phyloP scores from a whole-genome alignment of 1,140 invertebrate species.

The Drosophila nigromelanica region DNA sequence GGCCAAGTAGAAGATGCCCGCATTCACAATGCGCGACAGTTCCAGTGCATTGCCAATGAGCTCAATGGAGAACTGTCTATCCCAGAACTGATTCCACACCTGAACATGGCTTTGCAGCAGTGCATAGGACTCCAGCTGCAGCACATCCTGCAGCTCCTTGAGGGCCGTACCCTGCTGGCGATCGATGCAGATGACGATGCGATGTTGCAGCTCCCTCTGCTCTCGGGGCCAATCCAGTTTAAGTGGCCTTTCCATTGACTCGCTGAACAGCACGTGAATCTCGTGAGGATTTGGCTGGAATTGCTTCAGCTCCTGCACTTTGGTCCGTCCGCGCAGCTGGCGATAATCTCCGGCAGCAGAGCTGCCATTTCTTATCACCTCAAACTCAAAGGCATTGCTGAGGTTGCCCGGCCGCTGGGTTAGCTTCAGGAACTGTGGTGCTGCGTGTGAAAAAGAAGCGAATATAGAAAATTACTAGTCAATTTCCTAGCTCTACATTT shows the following conservation, averaged over 20 bases:
- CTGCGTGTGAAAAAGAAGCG: constrained; percentile 18
- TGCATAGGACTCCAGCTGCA: constrained; percentile 7
- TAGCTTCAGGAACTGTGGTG: constrained; percentile 45
- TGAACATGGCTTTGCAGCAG: constrained; percentile 50
- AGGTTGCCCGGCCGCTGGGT: constrained; percentile 37
- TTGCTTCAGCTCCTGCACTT: constrained; percentile 65
- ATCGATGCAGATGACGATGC: constrained; percentile 85
- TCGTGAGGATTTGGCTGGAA: constrained; percentile 84
- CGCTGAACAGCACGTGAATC: constrained; percentile 70
- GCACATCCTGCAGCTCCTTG: constrained; percentile 84
- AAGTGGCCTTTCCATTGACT: constrained; percentile 45
- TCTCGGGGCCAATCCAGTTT: constrained; percentile 82
- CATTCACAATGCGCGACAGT: constrained; percentile 84
- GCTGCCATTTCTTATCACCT: constrained; percentile 39
- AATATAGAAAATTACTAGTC: too few species aligned
- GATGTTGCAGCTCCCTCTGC: constrained; percentile 83
- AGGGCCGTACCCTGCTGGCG: constrained; percentile 84
- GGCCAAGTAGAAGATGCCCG: constrained; percentile 85
- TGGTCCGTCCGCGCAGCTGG: constrained; percentile 48
- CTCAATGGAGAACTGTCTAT: constrained; percentile 76
- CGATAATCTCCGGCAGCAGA: constrained; percentile 39
- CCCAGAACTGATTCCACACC: constrained; percentile 70
- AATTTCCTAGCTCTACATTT: too few species aligned
- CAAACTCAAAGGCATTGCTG: constrained; percentile 60
- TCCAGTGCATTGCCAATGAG: constrained; percentile 84